phyloP scores from a whole-genome alignment of 35 echinoderm and acorn worm species.

The Holothuria glaberrima region DNA sequence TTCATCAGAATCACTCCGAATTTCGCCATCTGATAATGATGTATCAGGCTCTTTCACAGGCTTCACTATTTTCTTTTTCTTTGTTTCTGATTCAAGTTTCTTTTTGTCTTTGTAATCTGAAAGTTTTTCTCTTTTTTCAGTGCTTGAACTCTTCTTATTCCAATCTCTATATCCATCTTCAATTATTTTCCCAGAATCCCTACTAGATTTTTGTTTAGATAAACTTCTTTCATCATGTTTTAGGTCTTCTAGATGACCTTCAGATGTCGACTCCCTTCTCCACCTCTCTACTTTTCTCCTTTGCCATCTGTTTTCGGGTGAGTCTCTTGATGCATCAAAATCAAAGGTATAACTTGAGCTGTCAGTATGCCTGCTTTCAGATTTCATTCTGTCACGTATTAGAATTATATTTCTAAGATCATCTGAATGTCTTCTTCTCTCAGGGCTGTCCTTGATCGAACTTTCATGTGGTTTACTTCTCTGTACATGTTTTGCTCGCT shows the following conservation, averaged over 20 bases:
- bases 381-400: neutral
- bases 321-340: neutral
- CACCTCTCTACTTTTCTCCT: constrained; percentile 1
- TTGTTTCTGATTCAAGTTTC: neutral
- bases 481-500: too few relatives aligned
- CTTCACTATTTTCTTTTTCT: neutral
- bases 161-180: too few relatives aligned
- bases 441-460: neutral
- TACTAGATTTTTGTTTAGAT: too few relatives aligned
- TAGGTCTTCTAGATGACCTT: too few relatives aligned
- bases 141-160: neutral
- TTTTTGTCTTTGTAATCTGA: neutral
- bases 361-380: neutral
- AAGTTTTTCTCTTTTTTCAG: neutral
- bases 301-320: neutral
- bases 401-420: neutral
- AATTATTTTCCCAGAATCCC: too few relatives aligned
- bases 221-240: too few relatives aligned
- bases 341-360: neutral
- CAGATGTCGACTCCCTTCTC: neutral
- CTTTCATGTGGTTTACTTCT: too few relatives aligned
- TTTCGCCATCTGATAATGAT: constrained; percentile 21
- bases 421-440: neutral
- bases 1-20: neutral
- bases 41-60: neutral